These are phyloP conservation scores for Crossaster papposus DNA, from an alignment of 53 echinoderm and acorn worm genomes.

Conservation along the genomic window DNA sequence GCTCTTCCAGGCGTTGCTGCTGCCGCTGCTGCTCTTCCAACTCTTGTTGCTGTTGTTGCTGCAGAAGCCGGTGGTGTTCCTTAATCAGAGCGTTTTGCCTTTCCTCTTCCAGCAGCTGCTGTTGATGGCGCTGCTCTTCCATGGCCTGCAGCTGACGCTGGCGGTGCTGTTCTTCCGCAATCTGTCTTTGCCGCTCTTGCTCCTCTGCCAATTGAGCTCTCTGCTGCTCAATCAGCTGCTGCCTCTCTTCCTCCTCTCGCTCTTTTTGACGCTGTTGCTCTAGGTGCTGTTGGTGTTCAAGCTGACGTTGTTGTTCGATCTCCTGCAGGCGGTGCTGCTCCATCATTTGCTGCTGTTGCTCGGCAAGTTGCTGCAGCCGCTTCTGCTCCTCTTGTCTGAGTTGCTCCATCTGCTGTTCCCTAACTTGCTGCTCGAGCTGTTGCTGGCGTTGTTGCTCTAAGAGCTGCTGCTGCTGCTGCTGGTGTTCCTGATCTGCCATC, in stretches of 20 bases:
- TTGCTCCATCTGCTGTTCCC: slow-evolving; percentile 46
- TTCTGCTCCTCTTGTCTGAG: slow-evolving; percentile 27
- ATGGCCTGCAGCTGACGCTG: slow-evolving; percentile 16
- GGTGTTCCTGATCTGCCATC: slow-evolving; percentile 45
- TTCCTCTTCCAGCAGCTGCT: slow-evolving; percentile 43
- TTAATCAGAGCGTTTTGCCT: slow-evolving; percentile 22
- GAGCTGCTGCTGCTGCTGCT: slow-evolving; percentile 47
- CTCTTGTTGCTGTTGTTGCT: slow-evolving; percentile 38
- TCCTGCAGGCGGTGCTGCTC: slow-evolving; percentile 40
- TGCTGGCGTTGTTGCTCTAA: slow-evolving; percentile 37
- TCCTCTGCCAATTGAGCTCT: slow-evolving; percentile 10
- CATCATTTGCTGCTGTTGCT: slow-evolving; percentile 25
- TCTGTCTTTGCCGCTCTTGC: slow-evolving; percentile 21
- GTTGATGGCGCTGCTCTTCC: slow-evolving; percentile 42
- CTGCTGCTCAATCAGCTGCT: slow-evolving; percentile 38
- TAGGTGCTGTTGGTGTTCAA: slow-evolving; percentile 9
- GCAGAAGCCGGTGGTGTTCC: slow-evolving; percentile 48
- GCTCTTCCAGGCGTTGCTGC: slow-evolving; percentile 41
- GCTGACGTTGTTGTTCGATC: slow-evolving; percentile 40
- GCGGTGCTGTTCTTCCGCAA: slow-evolving; percentile 17
- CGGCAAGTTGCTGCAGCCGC: slow-evolving; percentile 26
- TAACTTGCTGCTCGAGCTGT: slow-evolving; percentile 29
- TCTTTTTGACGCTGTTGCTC: slow-evolving; percentile 29
- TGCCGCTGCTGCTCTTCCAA: slow-evolving; percentile 33
- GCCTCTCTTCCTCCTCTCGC: background rate